Evolutionary conservation across 2,888 invertebrate genomes (phyloP).

Genomic region (Hypomecis punctinalis): DNA sequence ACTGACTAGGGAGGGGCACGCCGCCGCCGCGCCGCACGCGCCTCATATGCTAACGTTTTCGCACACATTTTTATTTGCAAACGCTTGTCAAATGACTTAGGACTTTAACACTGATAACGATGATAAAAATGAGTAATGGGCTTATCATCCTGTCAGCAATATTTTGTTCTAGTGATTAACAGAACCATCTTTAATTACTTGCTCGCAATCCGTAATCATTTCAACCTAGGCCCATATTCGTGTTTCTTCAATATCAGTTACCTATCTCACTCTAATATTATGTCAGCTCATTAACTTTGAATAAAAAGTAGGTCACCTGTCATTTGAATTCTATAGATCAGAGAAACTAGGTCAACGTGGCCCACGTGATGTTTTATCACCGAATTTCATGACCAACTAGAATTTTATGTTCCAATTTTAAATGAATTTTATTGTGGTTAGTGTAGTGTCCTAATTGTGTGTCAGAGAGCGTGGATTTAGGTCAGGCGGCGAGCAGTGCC

Average conservation of each 20-base stretch:
- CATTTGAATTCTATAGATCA: slow-evolving; percentile 21
- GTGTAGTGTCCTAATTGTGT: slow-evolving; percentile 19
- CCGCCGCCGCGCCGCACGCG: slow-evolving; percentile 13
- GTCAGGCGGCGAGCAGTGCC: slow-evolving; percentile 30
- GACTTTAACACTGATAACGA: background rate
- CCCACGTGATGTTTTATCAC: slow-evolving; percentile 13
- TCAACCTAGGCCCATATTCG: slow-evolving; percentile 20
- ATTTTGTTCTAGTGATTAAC: slow-evolving; percentile 25
- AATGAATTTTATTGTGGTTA: slow-evolving; percentile 21
- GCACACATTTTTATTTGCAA: slow-evolving; percentile 28
- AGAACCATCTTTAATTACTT: slow-evolving; percentile 6
- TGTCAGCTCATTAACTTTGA: slow-evolving; percentile 10
- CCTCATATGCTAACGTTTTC: slow-evolving; percentile 30
- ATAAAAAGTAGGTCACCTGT: slow-evolving; percentile 21
- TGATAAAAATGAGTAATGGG: slow-evolving; percentile 12
- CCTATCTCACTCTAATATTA: background rate
- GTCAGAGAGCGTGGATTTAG: slow-evolving; percentile 30
- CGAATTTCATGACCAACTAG: slow-evolving; percentile 9
- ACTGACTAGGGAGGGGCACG: slow-evolving; percentile 63
- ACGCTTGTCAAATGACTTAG: slow-evolving; percentile 1
- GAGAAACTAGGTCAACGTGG: slow-evolving; percentile 10
- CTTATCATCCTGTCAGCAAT: slow-evolving; percentile 10
- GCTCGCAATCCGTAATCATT: slow-evolving; percentile 3
- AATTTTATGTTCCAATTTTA: slow-evolving; percentile 8
- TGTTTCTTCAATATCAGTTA: background rate